Conservation (phyloP, 2,888 invertebrate genomes). For the Agonopterix arenella region DNA sequence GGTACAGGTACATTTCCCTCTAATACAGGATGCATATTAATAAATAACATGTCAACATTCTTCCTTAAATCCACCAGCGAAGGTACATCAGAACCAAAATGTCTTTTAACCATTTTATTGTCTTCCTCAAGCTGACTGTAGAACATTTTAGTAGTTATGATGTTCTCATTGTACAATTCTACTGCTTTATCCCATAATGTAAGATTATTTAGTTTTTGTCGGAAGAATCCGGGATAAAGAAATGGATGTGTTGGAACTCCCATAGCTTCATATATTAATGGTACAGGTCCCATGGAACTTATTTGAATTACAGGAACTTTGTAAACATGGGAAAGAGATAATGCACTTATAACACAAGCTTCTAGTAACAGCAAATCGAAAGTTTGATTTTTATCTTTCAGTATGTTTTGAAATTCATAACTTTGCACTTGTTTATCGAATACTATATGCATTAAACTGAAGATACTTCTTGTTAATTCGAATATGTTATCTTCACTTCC, state of each 20-base stretch:
- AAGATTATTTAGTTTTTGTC: slow-evolving; percentile 26
- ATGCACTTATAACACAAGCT: slow-evolving; percentile 16
- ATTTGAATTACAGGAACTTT: slow-evolving; percentile 30
- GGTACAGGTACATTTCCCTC: slow-evolving; percentile 44
- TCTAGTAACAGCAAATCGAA: slow-evolving; percentile 35
- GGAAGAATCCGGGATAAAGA: slow-evolving; percentile 22
- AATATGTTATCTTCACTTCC: slow-evolving; percentile 10
- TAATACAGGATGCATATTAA: slow-evolving; percentile 50
- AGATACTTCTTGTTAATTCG: slow-evolving; percentile 9
- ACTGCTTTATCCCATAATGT: slow-evolving; percentile 27
- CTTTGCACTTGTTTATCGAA: slow-evolving; percentile 20
- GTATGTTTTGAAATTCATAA: slow-evolving; percentile 20
- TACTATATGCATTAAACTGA: slow-evolving; percentile 6
- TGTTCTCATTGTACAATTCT: slow-evolving; percentile 19
- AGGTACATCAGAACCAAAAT: slow-evolving; percentile 27
- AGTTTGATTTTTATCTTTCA: slow-evolving; percentile 16
- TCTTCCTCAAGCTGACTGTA: too few species aligned
- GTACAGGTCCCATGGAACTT: slow-evolving; percentile 27
- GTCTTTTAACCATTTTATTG: slow-evolving; percentile 14
- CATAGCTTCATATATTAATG: slow-evolving; percentile 17
- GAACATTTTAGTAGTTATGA: slow-evolving; percentile 9
- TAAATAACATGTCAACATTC: slow-evolving; percentile 46
- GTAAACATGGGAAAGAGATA: slow-evolving; percentile 23
- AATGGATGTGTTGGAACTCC: slow-evolving; percentile 34
- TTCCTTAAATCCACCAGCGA: slow-evolving; percentile 19